Evolutionary conservation across 2,113 vertebrate species (phyloP), one percentile per base, ranked within the genome.

Genomic region (Apodemus speciosus): DNA sequence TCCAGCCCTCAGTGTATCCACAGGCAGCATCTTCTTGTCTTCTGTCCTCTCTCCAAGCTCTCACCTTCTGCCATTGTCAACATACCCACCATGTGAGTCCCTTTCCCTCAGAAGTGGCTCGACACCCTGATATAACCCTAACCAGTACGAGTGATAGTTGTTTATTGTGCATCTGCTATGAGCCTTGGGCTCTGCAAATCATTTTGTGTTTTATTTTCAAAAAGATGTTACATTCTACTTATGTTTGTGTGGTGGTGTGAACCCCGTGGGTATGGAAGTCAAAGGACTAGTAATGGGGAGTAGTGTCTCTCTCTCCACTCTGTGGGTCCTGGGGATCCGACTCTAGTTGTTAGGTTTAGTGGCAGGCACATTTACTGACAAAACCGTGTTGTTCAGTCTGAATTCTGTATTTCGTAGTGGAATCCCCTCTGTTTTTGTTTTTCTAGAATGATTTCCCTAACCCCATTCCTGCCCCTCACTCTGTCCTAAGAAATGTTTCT

Each of bases 201-300:
- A 91, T 80, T 85, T 62, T 85, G 77, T 75, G 43, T 89, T 88
- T 89, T 23, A 40, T 60, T 60, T 81, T 60, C 2, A 81, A 81
- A 40, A 83, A 43, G n/a, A 43, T 58, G 25, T 62, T 60, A 43
- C 14, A 30, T 83, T 62, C 30, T 83, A 16, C 40, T 43, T 43
- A 62, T 62, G 60, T 81, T 60, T 25, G 2, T 81, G 53, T 81
- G 23, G 79, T 1, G 20, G 6, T 58, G 11, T 58, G 11, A 56
- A 38, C 20, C 53, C 58, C n/a, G 25, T 25, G n/a, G 51, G 51
- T 58, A 35, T 80, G 51, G 32, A 80, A 5, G 53, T 58, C 77
- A 27, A 80, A 80, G 35, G 53, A 14, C 35, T 58, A 62, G 56
- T 27, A 2, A 25, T 14, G n/a, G 7, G 79, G n/a, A 27, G n/a